Base-by-base conservation (phyloP, 2,113 vertebrate species). In the Saiga tatarica region DNA sequence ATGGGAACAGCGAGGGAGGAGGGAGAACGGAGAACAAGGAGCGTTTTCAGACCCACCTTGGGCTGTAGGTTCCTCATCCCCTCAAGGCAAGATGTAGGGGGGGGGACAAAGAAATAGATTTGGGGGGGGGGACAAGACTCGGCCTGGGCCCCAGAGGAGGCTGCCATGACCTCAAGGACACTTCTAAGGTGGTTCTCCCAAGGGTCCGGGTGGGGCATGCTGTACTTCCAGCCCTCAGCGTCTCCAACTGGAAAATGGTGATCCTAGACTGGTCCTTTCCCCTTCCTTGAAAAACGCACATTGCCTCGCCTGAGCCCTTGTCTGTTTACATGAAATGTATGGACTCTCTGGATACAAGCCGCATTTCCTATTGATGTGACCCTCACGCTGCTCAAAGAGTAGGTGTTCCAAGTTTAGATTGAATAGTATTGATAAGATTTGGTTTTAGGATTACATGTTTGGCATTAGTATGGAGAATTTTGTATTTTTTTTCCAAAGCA, bases 161-260 rank as follows among this genome's bases (percentile, higher is more conserved):
- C 28, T 14, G 9, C n/a, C 6, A 2, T 14, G 39, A 60, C 21
- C 45, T 59, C 21, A 15, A 64, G 74, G 53, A 59, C 7, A 33
- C 0, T 79, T 59, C 57, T 57, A 21, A 16, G 28, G 15, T 42
- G 36, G 15, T 16, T 87, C 17, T 28, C 3, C 36, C 59, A 82
- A 89, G 39, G 67, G 33, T 21, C 28, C 5, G 13, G 7, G 7
- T 7, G 2, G 12, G 2, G 1, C 15, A 17, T 21, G 13, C 5
- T 64, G n/a, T 4, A 5, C 26, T 12, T 39, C 47, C 15, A 78
- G 47, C 16, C 28, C 36, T 92, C 42, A n/a, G 23, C 15, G 28
- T 84, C 17, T 33, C 45, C 19, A 30, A 2, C 1, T 89, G n/a
- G 81, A 62, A 74, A 94, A 81, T 81, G 93, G 15, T 13, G n/a